Base-by-base conservation (phyloP, 92 coral and sea anemone genomes). In the Paramuricea clavata region DNA sequence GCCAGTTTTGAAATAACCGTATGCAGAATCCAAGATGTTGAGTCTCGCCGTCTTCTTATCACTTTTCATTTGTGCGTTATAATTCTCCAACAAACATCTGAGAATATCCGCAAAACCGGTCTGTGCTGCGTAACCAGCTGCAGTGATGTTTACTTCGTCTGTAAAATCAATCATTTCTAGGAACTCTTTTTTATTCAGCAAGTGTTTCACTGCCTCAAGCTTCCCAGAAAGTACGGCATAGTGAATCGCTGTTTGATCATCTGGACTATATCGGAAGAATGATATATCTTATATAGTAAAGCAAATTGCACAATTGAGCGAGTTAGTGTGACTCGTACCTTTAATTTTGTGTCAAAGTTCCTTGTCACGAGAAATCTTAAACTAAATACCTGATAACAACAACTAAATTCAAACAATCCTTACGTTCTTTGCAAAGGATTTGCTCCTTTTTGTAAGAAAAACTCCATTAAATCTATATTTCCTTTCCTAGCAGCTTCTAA, bases 1-100 rank as follows among this genome's bases (percentile, higher is more conserved):
- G 41, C 22, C 83, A 78, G 64, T 79, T 61, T 79, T 27, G 25
- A 59, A 79, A 79, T 79, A 4, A 17, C 84, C 84, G 27, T n/a
- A 79, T 30, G 73, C 54, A 34, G 52, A 59, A 60, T 79, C 84
- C 21, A 79, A 41, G 43, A 79, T 36, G 30, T 79, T 79, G 3
- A 19, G 50, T 27, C 61, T 65, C 6, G 39, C 72, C 13, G 72
- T 27, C 41, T 65, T 65, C 39, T 1, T 6, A n/a, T 31, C 36
- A 8, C 39, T 65, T 65, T 65, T 65, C 8, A 65, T 65, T 65
- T 65, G 19, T 31, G 72, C 72, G 4, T 12, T 19, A 27, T 65
- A n/a, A n/a, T n/a, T n/a, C 39, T 65, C 72, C 36, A 65, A 33
- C 72, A 65, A 39, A 65, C 72, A 65, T 31, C 22, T 31, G 39